Percentiles rank a stretch among this genome's conserved stretches.
These are phyloP conservation scores for Protosalanx chinensis DNA, from an alignment of 2,797 vertebrate genomes.

Conservation along the genomic window DNA sequence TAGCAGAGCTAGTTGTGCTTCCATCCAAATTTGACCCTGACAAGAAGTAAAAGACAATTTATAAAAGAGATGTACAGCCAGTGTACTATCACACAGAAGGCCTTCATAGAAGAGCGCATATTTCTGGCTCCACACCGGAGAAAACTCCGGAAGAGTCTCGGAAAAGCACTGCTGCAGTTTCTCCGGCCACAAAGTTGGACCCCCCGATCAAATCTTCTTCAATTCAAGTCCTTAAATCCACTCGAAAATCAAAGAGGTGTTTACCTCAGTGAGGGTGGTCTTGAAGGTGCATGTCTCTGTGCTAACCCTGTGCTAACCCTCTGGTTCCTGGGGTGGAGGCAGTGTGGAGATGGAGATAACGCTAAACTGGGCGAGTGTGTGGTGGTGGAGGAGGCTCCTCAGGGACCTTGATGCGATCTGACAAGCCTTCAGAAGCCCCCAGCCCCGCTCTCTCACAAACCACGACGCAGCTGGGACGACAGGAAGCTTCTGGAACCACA, in stretches of 20 bases:
- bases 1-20: constrained; percentile 17
- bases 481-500: constrained; percentile 43
- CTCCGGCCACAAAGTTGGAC: background rate
- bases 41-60: background rate
- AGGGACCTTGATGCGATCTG: constrained; percentile 63
- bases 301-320: constrained; percentile 8
- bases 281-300: constrained; percentile 33
- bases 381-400: constrained; percentile 36
- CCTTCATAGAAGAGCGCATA: background rate
- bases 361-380: background rate
- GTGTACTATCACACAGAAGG: background rate
- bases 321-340: too few species aligned
- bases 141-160: background rate
- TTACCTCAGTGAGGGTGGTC: constrained; percentile 20
- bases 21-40: background rate
- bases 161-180: background rate
- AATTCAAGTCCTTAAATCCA: background rate
- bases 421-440: constrained; percentile 63
- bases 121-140: background rate
- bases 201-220: background rate
- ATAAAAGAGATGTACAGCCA: background rate
- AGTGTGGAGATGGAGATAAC: too few species aligned
- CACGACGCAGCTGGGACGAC: constrained; percentile 40
- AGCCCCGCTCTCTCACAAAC: constrained; percentile 28
- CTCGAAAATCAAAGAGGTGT: background rate